Percentiles rank a stretch among this genome's conserved stretches.
phyloP scores from a whole-genome alignment of 2,113 vertebrate species.

The Nesogale talazaci region DNA sequence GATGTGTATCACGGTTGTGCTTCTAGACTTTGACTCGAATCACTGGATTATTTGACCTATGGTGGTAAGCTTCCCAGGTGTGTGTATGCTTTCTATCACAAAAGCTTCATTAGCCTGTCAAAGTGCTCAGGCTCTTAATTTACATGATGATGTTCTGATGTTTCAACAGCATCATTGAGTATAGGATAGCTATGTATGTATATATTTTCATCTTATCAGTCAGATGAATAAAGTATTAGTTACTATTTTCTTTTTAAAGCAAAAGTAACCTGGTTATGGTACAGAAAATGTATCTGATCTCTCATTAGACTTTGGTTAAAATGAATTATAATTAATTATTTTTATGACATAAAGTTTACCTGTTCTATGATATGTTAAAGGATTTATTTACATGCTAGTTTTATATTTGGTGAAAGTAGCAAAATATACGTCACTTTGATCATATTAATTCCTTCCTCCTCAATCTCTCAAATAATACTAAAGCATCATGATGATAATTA shows the following conservation, averaged over 20 bases:
- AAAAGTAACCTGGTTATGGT: too few species aligned
- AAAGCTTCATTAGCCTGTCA: background rate
- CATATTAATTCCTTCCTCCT: background rate
- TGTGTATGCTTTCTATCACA: background rate
- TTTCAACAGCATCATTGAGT: background rate
- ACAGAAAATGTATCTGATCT: too few species aligned
- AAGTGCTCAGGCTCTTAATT: background rate
- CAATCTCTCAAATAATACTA: background rate
- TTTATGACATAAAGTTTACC: conserved; percentile 9
- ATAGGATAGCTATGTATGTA: background rate
- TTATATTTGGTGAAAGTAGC: conserved; percentile 48
- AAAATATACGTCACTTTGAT: background rate
- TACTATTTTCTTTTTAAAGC: too few species aligned
- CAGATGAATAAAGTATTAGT: too few species aligned
- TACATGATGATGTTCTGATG: conserved; percentile 5
- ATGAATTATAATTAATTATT: background rate
- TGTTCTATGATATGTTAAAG: background rate
- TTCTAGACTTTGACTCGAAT: conserved; percentile 5
- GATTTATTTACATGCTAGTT: conserved; percentile 30
- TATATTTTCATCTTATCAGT: too few species aligned
- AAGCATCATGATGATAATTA: too few species aligned
- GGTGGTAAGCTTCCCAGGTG: background rate
- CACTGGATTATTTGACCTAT: conserved; percentile 10
- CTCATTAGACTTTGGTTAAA: background rate
- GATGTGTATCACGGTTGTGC: background rate